Percentiles rank a stretch among this genome's conserved stretches.
These are phyloP conservation scores for Hippasteria phrygiana DNA, from an alignment of 53 echinoderm and acorn worm genomes.

Conservation along the genomic window DNA sequence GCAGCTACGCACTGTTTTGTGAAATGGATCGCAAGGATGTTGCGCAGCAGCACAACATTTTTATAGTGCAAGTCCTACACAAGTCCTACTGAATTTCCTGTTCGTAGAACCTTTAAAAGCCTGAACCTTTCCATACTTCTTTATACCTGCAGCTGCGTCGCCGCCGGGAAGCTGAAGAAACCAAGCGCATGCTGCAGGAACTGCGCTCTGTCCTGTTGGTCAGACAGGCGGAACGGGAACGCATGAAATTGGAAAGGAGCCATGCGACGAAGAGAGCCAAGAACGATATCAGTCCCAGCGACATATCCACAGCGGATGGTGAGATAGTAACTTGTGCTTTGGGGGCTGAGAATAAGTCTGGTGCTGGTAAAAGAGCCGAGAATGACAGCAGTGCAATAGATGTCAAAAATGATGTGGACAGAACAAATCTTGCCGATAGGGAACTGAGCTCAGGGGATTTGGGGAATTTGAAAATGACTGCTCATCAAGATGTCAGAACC, in stretches of 20 bases:
- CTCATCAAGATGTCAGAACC: neutral
- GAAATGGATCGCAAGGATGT: too few species aligned
- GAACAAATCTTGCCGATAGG: neutral
- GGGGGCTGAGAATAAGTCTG: neutral
- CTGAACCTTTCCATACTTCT: neutral
- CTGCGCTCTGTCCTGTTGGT: constrained; percentile 60
- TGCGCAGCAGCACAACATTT: too few species aligned
- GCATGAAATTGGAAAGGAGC: constrained; percentile 39
- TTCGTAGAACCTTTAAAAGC: neutral
- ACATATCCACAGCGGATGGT: neutral
- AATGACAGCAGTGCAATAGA: neutral
- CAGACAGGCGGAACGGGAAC: constrained; percentile 62
- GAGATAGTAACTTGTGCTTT: neutral
- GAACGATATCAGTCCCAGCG: neutral
- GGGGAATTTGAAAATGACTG: neutral
- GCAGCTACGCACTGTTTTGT: too few species aligned
- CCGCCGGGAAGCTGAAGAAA: constrained; percentile 64
- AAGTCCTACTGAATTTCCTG: too few species aligned
- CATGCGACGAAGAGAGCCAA: neutral
- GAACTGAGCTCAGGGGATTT: neutral
- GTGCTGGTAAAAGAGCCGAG: neutral
- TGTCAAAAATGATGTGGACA: neutral
- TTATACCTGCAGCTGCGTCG: constrained; percentile 18
- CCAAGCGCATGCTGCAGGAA: constrained; percentile 66
- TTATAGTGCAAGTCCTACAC: too few species aligned